These are phyloP conservation scores for Lynx canadensis DNA, from an alignment of 2,113 vertebrate genomes.

Conservation along the genomic window DNA sequence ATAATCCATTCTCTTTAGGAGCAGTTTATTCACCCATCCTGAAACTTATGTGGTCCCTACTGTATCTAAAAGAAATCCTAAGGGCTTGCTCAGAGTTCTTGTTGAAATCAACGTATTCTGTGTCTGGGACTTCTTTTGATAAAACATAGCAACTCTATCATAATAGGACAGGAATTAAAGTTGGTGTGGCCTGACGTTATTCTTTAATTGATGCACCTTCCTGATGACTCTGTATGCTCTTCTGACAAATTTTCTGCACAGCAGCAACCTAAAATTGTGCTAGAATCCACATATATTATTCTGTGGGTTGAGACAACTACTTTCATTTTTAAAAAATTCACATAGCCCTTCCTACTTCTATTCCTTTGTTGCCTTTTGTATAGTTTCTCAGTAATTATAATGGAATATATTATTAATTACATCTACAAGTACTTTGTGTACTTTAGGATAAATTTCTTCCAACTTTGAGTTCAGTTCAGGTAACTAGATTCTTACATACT, in stretches of 20 bases:
- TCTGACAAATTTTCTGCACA: not conserved
- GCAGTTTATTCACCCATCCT: not conserved
- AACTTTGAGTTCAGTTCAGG: not conserved
- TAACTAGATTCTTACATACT: not conserved
- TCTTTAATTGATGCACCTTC: not conserved
- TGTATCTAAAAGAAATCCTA: not conserved
- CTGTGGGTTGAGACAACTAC: not conserved
- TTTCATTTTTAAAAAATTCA: not conserved
- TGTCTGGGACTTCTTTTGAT: not conserved
- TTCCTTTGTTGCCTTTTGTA: not conserved
- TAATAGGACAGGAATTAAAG: not conserved
- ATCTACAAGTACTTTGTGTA: not conserved
- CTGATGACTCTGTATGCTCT: not conserved
- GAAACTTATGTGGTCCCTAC: not conserved
- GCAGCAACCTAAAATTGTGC: not conserved
- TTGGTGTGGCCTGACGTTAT: not conserved
- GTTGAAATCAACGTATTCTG: not conserved
- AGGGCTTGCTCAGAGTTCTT: not conserved
- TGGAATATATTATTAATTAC: not conserved
- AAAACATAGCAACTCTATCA: not conserved
- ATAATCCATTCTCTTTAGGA: fast-evolving
- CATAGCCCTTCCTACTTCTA: not conserved
- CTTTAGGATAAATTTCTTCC: not conserved
- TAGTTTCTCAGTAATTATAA: not conserved
- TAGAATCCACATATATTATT: not conserved